Conservation (phyloP, 2,888 invertebrate genomes). For the Caenorhabditis becei region DNA sequence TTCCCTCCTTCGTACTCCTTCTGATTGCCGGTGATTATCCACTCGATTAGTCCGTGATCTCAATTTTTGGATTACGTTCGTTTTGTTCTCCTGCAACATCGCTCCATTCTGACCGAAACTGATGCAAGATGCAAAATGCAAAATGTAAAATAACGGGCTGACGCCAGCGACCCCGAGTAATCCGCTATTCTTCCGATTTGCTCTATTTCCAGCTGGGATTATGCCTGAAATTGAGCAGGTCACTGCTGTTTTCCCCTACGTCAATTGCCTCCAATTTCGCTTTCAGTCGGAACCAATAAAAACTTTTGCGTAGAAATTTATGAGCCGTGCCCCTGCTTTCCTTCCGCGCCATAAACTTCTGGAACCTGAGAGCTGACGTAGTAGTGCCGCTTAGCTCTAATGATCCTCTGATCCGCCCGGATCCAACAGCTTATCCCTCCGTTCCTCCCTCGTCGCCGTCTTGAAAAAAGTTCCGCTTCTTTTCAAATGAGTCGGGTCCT, state of each 20-base stretch:
- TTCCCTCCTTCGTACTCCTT: constrained; percentile 30
- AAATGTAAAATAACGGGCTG: constrained; percentile 20
- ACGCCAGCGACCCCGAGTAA: constrained; percentile 29
- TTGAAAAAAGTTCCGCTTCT: constrained; percentile 19
- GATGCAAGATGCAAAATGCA: constrained; percentile 1
- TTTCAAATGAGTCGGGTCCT: constrained; percentile 23
- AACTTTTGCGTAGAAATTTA: constrained; percentile 29
- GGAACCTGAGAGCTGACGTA: constrained; percentile 24
- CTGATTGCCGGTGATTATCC: constrained; percentile 15
- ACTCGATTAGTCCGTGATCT: constrained; percentile 13
- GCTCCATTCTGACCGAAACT: background rate
- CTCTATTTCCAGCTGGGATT: constrained; percentile 27
- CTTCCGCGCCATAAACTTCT: constrained; percentile 36
- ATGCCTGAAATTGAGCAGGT: constrained; percentile 36
- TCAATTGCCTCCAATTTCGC: constrained; percentile 19
- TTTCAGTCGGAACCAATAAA: constrained; percentile 33
- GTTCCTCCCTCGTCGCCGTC: background rate
- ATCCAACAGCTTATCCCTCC: background rate
- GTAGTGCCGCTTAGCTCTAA: background rate
- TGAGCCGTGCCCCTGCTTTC: constrained; percentile 27
- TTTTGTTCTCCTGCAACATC: background rate
- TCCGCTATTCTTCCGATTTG: too few species aligned
- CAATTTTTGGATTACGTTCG: constrained; percentile 44
- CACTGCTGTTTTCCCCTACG: constrained; percentile 41
- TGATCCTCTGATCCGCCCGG: constrained; percentile 1